These are phyloP conservation scores for Remorina albescens DNA, from an alignment of 2,797 vertebrate genomes.

Conservation along the genomic window DNA sequence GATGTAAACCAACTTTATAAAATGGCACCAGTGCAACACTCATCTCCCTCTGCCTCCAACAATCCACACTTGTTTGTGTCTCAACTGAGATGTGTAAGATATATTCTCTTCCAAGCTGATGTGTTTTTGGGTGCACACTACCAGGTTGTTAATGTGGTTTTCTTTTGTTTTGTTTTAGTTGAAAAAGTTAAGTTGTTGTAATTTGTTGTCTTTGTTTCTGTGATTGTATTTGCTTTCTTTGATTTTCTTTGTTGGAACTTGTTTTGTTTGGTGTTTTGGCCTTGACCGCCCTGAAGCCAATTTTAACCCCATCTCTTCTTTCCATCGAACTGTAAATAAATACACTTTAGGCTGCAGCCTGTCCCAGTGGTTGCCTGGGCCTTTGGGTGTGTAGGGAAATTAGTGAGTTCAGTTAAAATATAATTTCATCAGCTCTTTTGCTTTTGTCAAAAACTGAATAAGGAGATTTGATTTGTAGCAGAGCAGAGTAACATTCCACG, in stretches of 20 bases:
- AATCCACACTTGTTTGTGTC: neutral
- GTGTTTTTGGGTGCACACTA: neutral
- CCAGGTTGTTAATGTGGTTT: neutral
- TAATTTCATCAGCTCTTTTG: slow-evolving; percentile 6
- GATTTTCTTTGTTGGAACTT: neutral
- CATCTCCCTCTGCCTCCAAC: neutral
- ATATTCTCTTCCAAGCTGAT: neutral
- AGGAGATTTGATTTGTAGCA: too few species aligned
- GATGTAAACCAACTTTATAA: neutral
- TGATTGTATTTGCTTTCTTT: neutral
- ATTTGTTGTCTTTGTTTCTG: slow-evolving; percentile 4
- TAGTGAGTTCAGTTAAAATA: neutral
- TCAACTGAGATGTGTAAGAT: neutral
- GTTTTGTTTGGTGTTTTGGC: slow-evolving; percentile 3
- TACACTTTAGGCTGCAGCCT: neutral
- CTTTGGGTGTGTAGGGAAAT: neutral
- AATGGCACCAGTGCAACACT: neutral
- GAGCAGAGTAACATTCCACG: too few species aligned
- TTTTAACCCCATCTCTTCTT: neutral
- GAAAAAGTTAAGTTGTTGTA: neutral
- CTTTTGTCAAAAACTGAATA: too few species aligned
- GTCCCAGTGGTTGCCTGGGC: slow-evolving; percentile 10
- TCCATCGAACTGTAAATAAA: slow-evolving; percentile 15
- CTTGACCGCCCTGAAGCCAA: slow-evolving; percentile 21
- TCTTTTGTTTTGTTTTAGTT: neutral